These are phyloP conservation scores for Galago senegalensis DNA, from an alignment of 2,797 vertebrate species.

Conservation along the genomic window DNA sequence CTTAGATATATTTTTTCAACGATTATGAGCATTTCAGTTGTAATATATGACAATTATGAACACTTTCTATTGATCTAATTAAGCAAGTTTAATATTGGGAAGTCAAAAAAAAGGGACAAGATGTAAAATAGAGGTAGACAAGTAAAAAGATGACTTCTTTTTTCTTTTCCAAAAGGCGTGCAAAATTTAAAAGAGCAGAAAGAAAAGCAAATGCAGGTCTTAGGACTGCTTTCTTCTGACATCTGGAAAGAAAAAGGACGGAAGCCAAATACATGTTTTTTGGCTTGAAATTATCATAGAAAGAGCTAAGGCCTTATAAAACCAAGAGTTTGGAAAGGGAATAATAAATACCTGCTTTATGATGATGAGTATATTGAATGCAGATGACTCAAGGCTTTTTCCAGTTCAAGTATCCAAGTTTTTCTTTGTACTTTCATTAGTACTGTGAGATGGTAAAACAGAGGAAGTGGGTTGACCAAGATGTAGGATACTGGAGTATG, in stretches of 20 bases:
- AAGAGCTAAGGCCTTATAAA: slow-evolving; percentile 41
- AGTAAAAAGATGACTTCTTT: background rate
- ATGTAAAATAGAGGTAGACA: background rate
- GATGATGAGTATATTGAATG: slow-evolving; percentile 58
- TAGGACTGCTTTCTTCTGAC: background rate
- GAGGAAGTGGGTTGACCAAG: background rate
- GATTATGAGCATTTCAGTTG: slow-evolving; percentile 28
- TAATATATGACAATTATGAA: background rate
- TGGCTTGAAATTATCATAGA: slow-evolving; percentile 40
- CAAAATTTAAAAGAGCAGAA: slow-evolving; percentile 48
- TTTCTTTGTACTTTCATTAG: slow-evolving; percentile 17
- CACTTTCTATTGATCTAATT: background rate
- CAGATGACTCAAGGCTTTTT: slow-evolving; percentile 61
- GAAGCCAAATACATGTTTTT: slow-evolving; percentile 61
- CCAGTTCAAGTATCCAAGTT: slow-evolving; percentile 18
- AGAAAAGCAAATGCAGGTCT: background rate
- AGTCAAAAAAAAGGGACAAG: background rate
- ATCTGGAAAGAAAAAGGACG: slow-evolving; percentile 13
- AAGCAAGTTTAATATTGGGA: background rate
- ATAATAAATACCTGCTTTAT: slow-evolving; percentile 63
- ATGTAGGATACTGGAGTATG: background rate
- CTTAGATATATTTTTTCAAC: background rate
- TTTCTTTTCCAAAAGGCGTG: background rate
- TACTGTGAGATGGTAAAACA: background rate
- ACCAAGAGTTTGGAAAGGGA: slow-evolving; percentile 54